Conservation (phyloP, 1,140 invertebrate genomes). For the Zeugodacus cucurbitae region DNA sequence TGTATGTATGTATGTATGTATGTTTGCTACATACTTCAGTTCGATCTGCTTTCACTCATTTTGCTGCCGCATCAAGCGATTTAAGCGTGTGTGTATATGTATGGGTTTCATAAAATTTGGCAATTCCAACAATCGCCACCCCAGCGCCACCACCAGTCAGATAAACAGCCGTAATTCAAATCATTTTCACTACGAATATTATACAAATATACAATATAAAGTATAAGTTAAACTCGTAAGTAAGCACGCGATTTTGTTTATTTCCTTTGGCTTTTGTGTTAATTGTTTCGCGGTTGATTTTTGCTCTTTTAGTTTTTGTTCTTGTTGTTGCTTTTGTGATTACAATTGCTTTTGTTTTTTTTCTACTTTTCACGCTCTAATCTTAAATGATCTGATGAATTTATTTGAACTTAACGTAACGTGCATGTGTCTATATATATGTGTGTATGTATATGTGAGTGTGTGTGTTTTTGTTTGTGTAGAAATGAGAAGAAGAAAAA, state of each 20-base stretch:
- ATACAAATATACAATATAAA: slow-evolving; percentile 22
- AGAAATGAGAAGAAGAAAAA: not conserved
- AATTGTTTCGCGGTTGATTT: not conserved
- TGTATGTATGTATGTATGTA: not conserved
- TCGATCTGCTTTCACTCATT: slow-evolving; percentile 34
- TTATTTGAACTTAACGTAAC: slow-evolving; percentile 5
- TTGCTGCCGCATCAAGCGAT: not conserved
- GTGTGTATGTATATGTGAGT: not conserved
- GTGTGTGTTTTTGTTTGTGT: not conserved
- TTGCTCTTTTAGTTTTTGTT: not conserved
- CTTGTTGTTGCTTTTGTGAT: not conserved
- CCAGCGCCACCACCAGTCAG: not conserved
- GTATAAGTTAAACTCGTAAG: not conserved
- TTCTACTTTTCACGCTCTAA: slow-evolving; percentile 7
- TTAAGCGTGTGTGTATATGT: not conserved
- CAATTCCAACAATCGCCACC: slow-evolving; percentile 3
- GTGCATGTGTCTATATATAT: not conserved
- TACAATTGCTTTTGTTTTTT: not conserved
- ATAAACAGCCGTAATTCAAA: slow-evolving; percentile 20
- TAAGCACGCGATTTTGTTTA: slow-evolving; percentile 14
- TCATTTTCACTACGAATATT: not conserved
- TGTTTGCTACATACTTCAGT: not conserved
- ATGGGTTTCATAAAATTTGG: not conserved
- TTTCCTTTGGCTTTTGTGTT: slow-evolving; percentile 6
- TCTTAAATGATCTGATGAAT: slow-evolving; percentile 25